Percentiles rank a stretch among this genome's conserved stretches.
Evolutionary conservation across 2,113 vertebrate species (phyloP).

Genomic region (Tenrec ecaudatus): DNA sequence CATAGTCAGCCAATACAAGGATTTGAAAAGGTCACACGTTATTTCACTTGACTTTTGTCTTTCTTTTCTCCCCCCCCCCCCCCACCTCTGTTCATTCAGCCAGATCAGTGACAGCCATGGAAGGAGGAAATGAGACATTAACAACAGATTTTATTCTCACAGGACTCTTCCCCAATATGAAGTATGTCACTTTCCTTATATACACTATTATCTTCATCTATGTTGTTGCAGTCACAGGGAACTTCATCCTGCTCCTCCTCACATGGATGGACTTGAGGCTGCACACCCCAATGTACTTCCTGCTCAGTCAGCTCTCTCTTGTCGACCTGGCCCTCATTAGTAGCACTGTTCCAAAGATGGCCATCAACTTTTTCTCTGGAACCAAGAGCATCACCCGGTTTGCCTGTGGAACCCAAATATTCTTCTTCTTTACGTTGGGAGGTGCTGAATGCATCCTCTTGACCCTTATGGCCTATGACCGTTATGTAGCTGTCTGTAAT

Average conservation of each 20-base stretch:
- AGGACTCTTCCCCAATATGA: constrained; percentile 19
- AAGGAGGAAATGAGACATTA: constrained; percentile 42
- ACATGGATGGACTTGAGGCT: constrained; percentile 23
- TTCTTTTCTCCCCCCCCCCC: background rate
- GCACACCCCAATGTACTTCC: constrained; percentile 61
- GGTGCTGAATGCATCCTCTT: constrained; percentile 61
- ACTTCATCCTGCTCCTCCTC: constrained; percentile 44
- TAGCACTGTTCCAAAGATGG: constrained; percentile 60
- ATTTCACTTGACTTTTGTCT: background rate
- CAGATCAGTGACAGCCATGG: background rate
- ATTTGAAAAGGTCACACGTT: background rate
- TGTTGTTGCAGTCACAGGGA: constrained; percentile 1
- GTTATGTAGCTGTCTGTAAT: constrained; percentile 59
- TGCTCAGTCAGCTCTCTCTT: constrained; percentile 63
- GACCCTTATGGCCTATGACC: constrained; percentile 64
- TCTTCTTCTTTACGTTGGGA: constrained; percentile 58
- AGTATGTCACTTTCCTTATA: background rate
- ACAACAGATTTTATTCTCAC: constrained; percentile 54
- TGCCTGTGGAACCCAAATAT: constrained; percentile 62
- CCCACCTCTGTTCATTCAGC: background rate
- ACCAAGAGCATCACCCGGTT: constrained; percentile 17
- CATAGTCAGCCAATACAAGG: background rate
- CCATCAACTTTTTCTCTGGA: constrained; percentile 27
- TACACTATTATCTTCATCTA: background rate
- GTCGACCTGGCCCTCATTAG: constrained; percentile 57